These are phyloP conservation scores for Caerostris darwini DNA, from an alignment of 1,140 invertebrate species.

Conservation along the genomic window DNA sequence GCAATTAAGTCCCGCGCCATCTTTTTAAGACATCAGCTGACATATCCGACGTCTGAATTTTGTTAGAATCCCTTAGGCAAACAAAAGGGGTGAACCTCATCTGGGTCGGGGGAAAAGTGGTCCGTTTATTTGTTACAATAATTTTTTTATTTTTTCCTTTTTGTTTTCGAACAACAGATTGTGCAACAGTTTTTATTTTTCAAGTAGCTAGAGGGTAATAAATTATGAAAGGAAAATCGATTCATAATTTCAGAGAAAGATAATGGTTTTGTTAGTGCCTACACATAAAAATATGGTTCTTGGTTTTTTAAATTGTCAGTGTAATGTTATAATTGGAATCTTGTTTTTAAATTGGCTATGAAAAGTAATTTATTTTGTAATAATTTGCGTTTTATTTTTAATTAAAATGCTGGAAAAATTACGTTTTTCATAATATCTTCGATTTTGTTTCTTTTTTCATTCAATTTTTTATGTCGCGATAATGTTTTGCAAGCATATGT, in stretches of 20 bases:
- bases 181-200: background rate
- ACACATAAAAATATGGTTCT: background rate
- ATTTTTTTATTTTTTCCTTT: background rate
- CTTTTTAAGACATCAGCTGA: constrained; percentile 45
- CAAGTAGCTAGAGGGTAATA: background rate
- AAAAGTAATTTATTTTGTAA: background rate
- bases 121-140: constrained; percentile 1
- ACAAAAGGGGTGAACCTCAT: constrained; percentile 15
- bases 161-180: background rate
- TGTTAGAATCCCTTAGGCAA: constrained; percentile 22
- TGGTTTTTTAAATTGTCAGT: background rate
- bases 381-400: too few species aligned
- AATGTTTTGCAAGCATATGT: too few species aligned
- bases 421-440: too few species aligned
- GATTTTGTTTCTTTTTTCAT: too few species aligned
- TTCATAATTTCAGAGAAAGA: background rate
- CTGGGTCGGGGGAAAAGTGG: background rate
- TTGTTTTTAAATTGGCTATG: background rate
- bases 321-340: background rate
- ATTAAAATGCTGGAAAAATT: too few species aligned
- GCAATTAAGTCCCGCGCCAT: constrained; percentile 48
- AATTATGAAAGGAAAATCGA: constrained; percentile 52
- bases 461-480: too few species aligned
- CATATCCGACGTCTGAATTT: constrained; percentile 22
- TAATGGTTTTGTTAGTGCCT: background rate